Base-by-base conservation (phyloP, 2,113 vertebrate species). In the Cathartes aura region DNA sequence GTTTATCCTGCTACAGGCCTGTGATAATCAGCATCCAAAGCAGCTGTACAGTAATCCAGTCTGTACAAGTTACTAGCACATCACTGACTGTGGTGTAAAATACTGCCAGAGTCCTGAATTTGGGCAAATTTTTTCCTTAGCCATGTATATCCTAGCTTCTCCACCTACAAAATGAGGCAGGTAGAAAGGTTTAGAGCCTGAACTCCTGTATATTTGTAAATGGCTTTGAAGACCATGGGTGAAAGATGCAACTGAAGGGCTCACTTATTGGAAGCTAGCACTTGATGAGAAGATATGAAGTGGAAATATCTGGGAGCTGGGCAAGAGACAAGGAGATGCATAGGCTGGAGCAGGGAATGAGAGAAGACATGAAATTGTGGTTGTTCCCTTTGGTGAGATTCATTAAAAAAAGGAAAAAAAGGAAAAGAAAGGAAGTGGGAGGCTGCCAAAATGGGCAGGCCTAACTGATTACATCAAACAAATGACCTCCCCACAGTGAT, bases 401-500 rank as follows among this genome's bases (percentile, higher is more conserved):
- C 40, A 87, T 85, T 67, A 5, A 5, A 62, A 38, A 86, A 68
- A 42, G 2, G 8, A 27, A 45, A 62, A 59, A 40, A 40, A 76
- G 1, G n/a, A 40, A 19, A n/a, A 71, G 40, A 83, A 75, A 89
- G 34, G 18, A 82, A 93, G 20, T 5, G 15, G 11, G 40, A 62
- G 14, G 19, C 26, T 89, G 62, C 38, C 68, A 76, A 81, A 94
- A 93, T 27, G 8, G 42, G 34, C 27, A 87, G 32, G 8, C 7
- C 42, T 84, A 79, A 50, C 64, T 11, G 68, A 94, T 94, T 84
- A 64, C 27, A 91, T 87, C 81, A 76, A 92, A 91, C 6, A 76
- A 95, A 91, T 70, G 1, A 89, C 55, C 48, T 94, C n/a, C 45
- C 26, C n/a, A 48, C 26, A 24, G 45, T 91, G 90, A 97, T 97